A percentile compares a stretch with the other conserved stretches of the same genome.
Conservation (phyloP, 2,113 vertebrate genomes). For the Pluvialis apricaria region DNA sequence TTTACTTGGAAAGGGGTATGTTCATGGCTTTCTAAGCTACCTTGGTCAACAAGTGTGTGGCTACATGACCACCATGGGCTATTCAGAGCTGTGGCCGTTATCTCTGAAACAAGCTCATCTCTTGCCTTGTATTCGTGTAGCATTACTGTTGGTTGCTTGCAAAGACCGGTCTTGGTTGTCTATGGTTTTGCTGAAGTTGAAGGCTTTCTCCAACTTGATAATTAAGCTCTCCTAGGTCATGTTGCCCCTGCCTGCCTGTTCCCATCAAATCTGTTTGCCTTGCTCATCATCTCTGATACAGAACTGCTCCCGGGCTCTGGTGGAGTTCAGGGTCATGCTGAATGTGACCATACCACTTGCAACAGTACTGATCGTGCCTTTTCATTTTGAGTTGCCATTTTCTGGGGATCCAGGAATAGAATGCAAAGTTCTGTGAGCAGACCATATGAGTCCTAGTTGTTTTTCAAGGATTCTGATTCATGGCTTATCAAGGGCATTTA, state of each 20-base stretch:
- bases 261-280: neutral
- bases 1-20: neutral
- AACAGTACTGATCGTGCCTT: neutral
- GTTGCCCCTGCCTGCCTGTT: slow-evolving; percentile 5
- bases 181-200: neutral
- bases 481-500: neutral
- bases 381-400: neutral
- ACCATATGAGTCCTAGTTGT: neutral
- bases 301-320: neutral
- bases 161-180: neutral
- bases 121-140: accelerated
- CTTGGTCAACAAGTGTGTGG: neutral
- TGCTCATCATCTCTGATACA: neutral
- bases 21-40: neutral
- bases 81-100: neutral
- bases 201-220: neutral
- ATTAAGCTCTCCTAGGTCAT: neutral
- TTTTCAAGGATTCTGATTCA: neutral
- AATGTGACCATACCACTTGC: neutral
- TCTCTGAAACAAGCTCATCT: neutral
- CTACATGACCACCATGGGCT: neutral
- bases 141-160: neutral
- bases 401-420: neutral
- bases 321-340: neutral
- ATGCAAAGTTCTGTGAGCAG: neutral